Evolutionary conservation across 2,888 invertebrate genomes (phyloP).

Genomic region (Eilema griseolum): DNA sequence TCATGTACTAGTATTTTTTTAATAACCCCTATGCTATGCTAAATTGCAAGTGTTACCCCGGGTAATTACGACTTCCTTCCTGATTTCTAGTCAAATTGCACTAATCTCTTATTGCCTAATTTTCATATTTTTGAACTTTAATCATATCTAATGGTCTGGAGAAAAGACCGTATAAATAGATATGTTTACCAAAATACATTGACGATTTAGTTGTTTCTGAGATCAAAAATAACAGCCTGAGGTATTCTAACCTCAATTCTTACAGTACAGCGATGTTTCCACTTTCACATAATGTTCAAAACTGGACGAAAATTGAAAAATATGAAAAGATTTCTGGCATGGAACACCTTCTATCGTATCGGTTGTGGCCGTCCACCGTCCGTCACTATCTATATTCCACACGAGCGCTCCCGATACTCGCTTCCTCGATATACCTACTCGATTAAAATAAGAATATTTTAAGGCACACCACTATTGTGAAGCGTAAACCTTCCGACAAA

Average conservation of each 20-base stretch:
- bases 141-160: no score
- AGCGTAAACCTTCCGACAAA: slow-evolving; percentile 64
- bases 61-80: no score
- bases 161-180: no score
- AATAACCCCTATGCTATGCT: no score
- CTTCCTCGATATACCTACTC: slow-evolving; percentile 77
- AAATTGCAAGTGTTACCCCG: no score
- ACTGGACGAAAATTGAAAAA: slow-evolving; percentile 72
- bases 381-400: slow-evolving; percentile 84
- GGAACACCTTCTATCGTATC: slow-evolving; percentile 65
- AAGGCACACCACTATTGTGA: slow-evolving; percentile 76
- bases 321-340: slow-evolving; percentile 74
- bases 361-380: slow-evolving; percentile 71
- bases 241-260: background rate
- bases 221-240: background rate
- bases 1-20: no score
- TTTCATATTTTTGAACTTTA: no score
- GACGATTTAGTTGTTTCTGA: slow-evolving; percentile 16
- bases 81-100: background rate
- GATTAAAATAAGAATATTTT: slow-evolving; percentile 83
- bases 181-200: no score
- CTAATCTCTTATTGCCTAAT: no score
- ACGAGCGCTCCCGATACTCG: slow-evolving; percentile 76
- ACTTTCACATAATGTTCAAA: slow-evolving; percentile 50
- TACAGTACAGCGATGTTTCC: slow-evolving; percentile 19